Evolutionary conservation across 2,113 vertebrate genomes (phyloP), one percentile per base, ranked within the genome.

Genomic region (Prionailurus bengalensis): DNA sequence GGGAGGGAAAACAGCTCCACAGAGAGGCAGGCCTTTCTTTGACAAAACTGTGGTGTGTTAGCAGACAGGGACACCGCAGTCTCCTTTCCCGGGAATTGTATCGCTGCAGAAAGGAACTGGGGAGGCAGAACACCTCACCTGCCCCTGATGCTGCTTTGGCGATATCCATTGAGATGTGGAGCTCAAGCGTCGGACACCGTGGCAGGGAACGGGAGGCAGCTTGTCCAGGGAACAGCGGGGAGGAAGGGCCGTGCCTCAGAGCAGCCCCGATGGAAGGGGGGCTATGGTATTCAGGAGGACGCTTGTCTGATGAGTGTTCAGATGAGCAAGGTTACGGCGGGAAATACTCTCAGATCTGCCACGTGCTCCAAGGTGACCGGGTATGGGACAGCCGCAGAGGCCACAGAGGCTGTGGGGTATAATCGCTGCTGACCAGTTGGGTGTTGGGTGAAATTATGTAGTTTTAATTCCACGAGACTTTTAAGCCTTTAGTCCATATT

Each of bases 131-230:
- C 63, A 17, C 27, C 55, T 55, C 36, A 10, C 15, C 13, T 27
- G 73, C 55, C 48, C 58, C 14, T 3, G 23, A 36, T 8, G 7
- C n/a, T 9, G 3, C 53, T 17, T 83, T 82, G 65, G 66, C 14
- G 1, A 7, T 27, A 55, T 10, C 29, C 45, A 10, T 23, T 1
- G 73, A 14, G 4, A 10, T 4, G 16, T 3, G 31, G 17, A 29
- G 83, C 25, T n/a, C 65, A 42, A 63, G 36, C 42, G 65, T 16
- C 7, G 12, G 25, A 31, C 39, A 5, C 14, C 0, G 1, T 10
- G 90, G 42, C 31, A 11, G 10, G 39, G 45, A 65, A 25, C n/a
- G 12, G 82, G 80, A 70, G 31, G 33, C n/a, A 19, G 51, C 70
- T 36, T 66, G 21, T 55, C 19, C 21, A 0, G 55, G 31, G 17